Base-by-base conservation (phyloP, 2,888 invertebrate genomes). In the Noctua pronuba region DNA sequence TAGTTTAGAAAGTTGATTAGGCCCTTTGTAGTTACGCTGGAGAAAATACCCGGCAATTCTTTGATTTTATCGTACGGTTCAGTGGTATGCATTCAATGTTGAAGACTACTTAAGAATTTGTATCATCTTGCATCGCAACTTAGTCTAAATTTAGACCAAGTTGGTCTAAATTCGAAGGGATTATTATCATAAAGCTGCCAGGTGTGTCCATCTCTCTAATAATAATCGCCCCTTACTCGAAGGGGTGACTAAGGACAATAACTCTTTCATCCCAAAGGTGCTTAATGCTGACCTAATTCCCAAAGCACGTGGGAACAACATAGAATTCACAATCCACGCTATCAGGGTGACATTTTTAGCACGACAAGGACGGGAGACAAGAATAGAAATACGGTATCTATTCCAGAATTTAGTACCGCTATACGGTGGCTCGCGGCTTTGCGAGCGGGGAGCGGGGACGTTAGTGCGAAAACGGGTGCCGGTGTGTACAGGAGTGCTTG, bases 341-440 rank as follows among this genome's bases (percentile, higher is more conserved):
- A 69, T 52, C 66, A 65, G 67, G 62, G 46, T 65, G 77, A 79
- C 73, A 82, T 75, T 83, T 77, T 67, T 78, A 80, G 85, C 76
- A 72, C 69, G 79, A 82, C 82, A 84, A 77, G 83, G 83, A 86
- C 83, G 11, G 79, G 62, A 60, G 76, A 80, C 80, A 55, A 83
- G 84, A 84, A 87, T 88, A 88, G 84, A 77, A 73, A 28, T 31
- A 21, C 35, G 8, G 76, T 69, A 73, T 64, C 60, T 79, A 74
- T 80, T 84, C 86, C 85, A 86, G 88, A 83, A 73, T 83, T 84
- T 72, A 79, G 71, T 83, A 71, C 73, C 80, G 85, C 44, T 83
- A 81, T 80, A 58, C 84, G 70, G 72, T 72, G 44, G 60, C 69
- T 55, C 46, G 74, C 65, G 78, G 78, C 67, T 68, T 77, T 10